Evolutionary conservation across 2,888 invertebrate genomes (phyloP).

Genomic region (Drosophila basisetae): DNA sequence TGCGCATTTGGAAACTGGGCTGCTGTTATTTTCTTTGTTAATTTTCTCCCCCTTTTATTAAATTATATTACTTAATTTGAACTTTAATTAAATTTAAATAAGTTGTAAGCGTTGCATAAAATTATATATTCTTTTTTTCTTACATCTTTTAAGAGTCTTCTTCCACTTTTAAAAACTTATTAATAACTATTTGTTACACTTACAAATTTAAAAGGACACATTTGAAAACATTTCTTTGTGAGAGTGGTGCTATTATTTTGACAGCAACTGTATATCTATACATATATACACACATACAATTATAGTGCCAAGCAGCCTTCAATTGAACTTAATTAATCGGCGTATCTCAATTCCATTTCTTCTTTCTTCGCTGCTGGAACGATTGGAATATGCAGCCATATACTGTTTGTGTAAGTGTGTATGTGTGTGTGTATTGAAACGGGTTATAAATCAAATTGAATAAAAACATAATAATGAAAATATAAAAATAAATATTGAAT

Average conservation of each 20-base stretch:
- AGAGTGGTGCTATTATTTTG: background rate
- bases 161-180: background rate
- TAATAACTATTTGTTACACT: background rate
- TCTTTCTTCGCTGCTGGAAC: conserved; percentile 5
- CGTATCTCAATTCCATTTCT: conserved; percentile 30
- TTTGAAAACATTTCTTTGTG: background rate
- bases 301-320: conserved; percentile 28
- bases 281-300: background rate
- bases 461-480: background rate
- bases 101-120: background rate
- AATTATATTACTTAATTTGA: background rate
- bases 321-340: conserved; percentile 69
- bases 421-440: background rate
- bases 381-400: conserved; percentile 22
- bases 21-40: background rate
- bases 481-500: background rate
- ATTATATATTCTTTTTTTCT: background rate
- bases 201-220: background rate
- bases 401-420: conserved; percentile 19
- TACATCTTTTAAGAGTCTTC: background rate
- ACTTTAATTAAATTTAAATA: background rate
- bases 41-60: background rate
- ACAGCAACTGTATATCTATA: background rate
- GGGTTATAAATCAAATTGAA: background rate
- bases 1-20: background rate